phyloP scores from a whole-genome alignment of 2,797 vertebrate genomes.

The Lindbergichthys nudifrons region DNA sequence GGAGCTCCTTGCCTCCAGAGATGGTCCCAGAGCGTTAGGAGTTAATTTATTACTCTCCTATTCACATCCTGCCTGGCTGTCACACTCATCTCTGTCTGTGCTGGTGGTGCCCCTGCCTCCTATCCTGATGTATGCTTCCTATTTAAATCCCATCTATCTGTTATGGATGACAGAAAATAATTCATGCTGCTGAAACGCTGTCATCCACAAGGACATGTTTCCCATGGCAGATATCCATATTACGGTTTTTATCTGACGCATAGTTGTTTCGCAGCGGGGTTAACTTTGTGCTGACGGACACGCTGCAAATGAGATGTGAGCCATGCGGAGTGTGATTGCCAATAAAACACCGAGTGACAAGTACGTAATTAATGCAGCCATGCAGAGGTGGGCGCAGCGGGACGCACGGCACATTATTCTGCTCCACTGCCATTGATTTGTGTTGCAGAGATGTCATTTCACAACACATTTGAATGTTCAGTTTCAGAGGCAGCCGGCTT shows the following conservation, averaged over 20 bases:
- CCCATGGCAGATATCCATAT: slow-evolving; percentile 43
- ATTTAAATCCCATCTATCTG: slow-evolving; percentile 77
- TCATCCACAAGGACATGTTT: slow-evolving; percentile 52
- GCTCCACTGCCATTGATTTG: slow-evolving; percentile 42
- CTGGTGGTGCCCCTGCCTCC: slow-evolving; percentile 25
- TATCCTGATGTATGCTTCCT: slow-evolving; percentile 67
- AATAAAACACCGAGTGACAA: slow-evolving; percentile 20
- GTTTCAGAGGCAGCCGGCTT: not conserved
- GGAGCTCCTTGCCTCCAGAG: slow-evolving; percentile 30
- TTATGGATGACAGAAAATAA: slow-evolving; percentile 69
- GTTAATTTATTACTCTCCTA: slow-evolving; percentile 68
- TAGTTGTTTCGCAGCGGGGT: slow-evolving; percentile 24
- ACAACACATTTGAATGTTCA: slow-evolving; percentile 39
- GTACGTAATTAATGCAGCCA: slow-evolving; percentile 11
- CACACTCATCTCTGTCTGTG: slow-evolving; percentile 70
- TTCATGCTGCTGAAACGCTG: slow-evolving; percentile 64
- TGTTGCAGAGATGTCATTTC: slow-evolving; percentile 44
- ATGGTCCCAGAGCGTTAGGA: slow-evolving; percentile 58
- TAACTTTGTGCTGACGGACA: slow-evolving; percentile 15
- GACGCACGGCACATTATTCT: slow-evolving; percentile 15
- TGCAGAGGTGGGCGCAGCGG: not conserved
- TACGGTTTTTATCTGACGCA: slow-evolving; percentile 33
- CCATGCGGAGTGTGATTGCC: not conserved
- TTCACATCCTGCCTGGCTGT: slow-evolving; percentile 60
- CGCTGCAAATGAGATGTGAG: not conserved